Evolutionary conservation across 2,888 invertebrate species (phyloP).

Genomic region (Mystacides longicornis): DNA sequence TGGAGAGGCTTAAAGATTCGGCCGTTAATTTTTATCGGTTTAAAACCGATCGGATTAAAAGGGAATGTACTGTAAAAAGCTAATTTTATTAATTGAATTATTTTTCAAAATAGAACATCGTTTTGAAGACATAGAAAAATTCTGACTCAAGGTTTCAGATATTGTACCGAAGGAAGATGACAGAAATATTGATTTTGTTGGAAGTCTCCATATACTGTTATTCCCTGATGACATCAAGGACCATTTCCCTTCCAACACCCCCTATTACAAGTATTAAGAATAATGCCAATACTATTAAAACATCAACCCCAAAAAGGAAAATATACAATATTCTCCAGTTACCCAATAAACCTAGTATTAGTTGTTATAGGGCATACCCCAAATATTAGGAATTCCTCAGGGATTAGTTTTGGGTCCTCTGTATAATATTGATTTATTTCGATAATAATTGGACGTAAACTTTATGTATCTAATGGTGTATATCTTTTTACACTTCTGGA

Average conservation of each 20-base stretch:
- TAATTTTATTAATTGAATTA: too few species aligned
- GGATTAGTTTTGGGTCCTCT: not conserved
- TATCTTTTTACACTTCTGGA: too few species aligned
- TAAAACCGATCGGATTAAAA: too few species aligned
- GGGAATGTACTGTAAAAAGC: too few species aligned
- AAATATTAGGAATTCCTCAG: not conserved
- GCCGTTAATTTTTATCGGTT: not conserved
- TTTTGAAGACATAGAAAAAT: too few species aligned
- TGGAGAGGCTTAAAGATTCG: not conserved
- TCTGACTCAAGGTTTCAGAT: too few species aligned
- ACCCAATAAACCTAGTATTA: not conserved
- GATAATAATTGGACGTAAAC: not conserved
- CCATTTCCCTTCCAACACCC: constrained; percentile 14
- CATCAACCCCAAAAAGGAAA: constrained; percentile 9
- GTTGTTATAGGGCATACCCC: not conserved
- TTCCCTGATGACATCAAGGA: constrained; percentile 3
- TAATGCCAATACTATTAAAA: constrained; percentile 24
- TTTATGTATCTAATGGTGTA: too few species aligned
- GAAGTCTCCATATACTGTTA: too few species aligned
- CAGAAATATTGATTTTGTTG: too few species aligned
- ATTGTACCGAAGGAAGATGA: too few species aligned
- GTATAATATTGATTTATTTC: constrained; percentile 6
- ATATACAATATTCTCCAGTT: not conserved
- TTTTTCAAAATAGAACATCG: too few species aligned
- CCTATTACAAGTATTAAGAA: constrained; percentile 18